phyloP scores from a whole-genome alignment of 1,140 invertebrate genomes.

The Trinorchestia longiramus region DNA sequence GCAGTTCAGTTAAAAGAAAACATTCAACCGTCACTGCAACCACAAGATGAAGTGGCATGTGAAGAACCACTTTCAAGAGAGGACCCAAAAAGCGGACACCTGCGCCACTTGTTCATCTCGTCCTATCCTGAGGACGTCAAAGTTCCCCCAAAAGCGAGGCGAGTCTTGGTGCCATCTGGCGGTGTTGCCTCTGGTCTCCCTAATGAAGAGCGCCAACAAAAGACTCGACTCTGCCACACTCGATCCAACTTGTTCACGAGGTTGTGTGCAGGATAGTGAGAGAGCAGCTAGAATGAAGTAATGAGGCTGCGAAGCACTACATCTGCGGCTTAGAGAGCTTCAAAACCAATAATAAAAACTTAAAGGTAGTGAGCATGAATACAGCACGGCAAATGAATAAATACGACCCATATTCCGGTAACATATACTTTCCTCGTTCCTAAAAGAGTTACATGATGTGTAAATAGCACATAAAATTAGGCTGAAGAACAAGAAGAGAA shows the following conservation, averaged over 20 bases:
- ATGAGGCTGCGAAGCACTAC: background rate
- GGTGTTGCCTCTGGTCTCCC: background rate
- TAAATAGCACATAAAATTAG: background rate
- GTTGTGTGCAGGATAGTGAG: background rate
- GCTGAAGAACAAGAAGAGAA: background rate
- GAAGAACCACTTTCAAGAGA: background rate
- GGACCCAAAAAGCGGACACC: background rate
- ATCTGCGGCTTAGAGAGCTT: background rate
- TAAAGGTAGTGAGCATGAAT: background rate
- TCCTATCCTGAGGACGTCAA: background rate
- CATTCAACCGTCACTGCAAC: background rate
- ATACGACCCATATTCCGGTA: background rate
- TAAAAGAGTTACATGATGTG: background rate
- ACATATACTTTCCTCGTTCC: background rate
- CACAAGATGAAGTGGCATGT: background rate
- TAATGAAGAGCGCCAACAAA: constrained; percentile 30
- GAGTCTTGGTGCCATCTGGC: constrained; percentile 15
- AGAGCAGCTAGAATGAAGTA: background rate
- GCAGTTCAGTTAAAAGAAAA: background rate
- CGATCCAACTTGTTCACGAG: background rate
- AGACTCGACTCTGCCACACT: constrained; percentile 10
- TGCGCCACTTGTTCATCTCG: background rate
- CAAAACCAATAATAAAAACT: background rate
- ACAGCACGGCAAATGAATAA: background rate
- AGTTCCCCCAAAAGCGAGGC: constrained; percentile 22